phyloP scores from a whole-genome alignment of 2,888 invertebrate species.

The Ornithoptera alexandrae region DNA sequence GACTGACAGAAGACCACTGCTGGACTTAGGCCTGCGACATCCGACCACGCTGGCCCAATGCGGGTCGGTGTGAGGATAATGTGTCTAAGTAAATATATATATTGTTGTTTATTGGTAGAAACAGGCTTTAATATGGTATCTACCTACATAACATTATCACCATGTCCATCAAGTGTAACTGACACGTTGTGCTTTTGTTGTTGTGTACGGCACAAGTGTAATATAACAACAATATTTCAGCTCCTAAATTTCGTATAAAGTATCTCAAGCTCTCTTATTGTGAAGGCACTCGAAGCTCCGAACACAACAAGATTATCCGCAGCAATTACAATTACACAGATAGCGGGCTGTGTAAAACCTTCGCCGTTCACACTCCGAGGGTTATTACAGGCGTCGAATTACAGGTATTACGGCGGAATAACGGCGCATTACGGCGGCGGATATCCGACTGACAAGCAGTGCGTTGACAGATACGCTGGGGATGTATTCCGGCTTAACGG shows the following conservation, averaged over 20 bases:
- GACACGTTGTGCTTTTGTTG: neutral
- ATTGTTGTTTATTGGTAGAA: no score
- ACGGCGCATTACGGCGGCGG: constrained; percentile 40
- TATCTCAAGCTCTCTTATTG: constrained; percentile 12
- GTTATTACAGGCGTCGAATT: constrained; percentile 52
- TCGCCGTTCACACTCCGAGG: constrained; percentile 43
- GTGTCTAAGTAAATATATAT: no score
- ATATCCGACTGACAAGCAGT: constrained; percentile 32
- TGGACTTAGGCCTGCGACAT: no score
- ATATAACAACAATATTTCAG: constrained; percentile 12
- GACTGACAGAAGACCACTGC: no score
- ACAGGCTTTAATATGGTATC: no score
- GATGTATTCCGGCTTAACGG: constrained; percentile 12
- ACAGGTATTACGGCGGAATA: constrained; percentile 48
- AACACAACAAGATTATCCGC: constrained; percentile 32
- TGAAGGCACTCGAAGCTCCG: constrained; percentile 29
- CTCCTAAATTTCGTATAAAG: constrained; percentile 14
- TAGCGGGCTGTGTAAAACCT: constrained; percentile 43
- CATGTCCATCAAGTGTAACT: no score
- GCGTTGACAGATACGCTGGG: constrained; percentile 41
- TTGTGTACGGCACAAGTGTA: neutral
- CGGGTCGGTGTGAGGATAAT: no score
- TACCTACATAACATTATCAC: no score
- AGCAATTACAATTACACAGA: constrained; percentile 31
- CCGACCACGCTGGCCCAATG: no score